These are phyloP conservation scores for Porites evermanni DNA, from an alignment of 92 coral and sea anemone genomes.

Conservation along the genomic window DNA sequence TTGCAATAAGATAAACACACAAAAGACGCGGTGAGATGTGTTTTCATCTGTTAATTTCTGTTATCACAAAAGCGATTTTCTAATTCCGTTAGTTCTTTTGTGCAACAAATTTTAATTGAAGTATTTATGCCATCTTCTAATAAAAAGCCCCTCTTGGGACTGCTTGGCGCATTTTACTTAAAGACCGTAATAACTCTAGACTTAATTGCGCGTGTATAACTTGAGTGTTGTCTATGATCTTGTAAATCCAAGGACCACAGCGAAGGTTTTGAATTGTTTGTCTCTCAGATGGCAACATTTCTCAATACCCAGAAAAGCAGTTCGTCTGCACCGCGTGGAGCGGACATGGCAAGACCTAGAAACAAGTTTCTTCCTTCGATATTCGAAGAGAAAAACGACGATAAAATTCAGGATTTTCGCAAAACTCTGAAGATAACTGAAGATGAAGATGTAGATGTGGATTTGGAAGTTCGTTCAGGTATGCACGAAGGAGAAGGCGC, in stretches of 20 bases:
- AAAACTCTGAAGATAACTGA: slow-evolving; percentile 42
- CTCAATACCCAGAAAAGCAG: slow-evolving; percentile 3
- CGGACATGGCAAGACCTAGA: slow-evolving; percentile 21
- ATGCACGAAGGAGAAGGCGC: slow-evolving; percentile 1
- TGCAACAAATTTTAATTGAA: background rate
- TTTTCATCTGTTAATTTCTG: background rate
- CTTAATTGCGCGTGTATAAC: slow-evolving; percentile 4
- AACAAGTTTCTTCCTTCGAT: slow-evolving; percentile 55
- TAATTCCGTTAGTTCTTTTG: slow-evolving; percentile 3
- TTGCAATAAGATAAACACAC: background rate
- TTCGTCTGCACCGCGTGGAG: background rate
- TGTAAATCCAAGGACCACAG: slow-evolving; percentile 18
- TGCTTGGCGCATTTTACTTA: background rate
- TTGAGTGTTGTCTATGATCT: background rate
- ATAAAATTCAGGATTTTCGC: slow-evolving; percentile 64
- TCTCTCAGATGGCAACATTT: slow-evolving; percentile 17
- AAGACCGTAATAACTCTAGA: slow-evolving; percentile 4
- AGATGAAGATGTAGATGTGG: slow-evolving; percentile 9
- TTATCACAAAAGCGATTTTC: background rate
- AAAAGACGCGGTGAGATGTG: background rate
- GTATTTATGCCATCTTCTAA: background rate
- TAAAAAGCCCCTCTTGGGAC: slow-evolving; percentile 14
- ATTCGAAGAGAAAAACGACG: slow-evolving; percentile 58
- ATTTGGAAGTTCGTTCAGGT: slow-evolving; percentile 8
- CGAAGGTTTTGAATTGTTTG: slow-evolving; percentile 5